Conservation (phyloP, 2,113 vertebrate species). For the Microtus ochrogaster region DNA sequence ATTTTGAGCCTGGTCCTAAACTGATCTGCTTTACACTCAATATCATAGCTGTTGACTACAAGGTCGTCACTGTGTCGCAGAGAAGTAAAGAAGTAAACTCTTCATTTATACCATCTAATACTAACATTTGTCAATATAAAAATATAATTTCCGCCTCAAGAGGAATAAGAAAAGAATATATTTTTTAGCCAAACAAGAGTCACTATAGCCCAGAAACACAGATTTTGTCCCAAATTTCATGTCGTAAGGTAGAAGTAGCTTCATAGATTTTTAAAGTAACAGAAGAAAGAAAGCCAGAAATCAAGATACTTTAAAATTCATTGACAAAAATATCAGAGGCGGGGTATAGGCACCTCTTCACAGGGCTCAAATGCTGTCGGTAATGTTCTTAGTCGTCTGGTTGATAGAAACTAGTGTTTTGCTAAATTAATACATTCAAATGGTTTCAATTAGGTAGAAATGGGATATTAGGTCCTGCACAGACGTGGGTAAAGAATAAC, state of each 20-base stretch:
- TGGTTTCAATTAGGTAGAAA: not conserved
- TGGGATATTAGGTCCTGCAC: too few relatives aligned
- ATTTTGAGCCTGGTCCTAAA: not conserved
- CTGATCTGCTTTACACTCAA: not conserved
- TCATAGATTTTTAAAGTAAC: not conserved
- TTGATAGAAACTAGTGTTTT: not conserved
- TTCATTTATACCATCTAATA: not conserved
- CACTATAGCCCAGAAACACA: not conserved
- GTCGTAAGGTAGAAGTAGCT: not conserved
- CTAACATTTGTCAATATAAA: not conserved
- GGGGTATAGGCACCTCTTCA: not conserved
- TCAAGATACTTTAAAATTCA: not conserved
- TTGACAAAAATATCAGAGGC: not conserved
- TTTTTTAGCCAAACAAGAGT: not conserved
- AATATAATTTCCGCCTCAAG: not conserved
- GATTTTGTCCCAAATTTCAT: not conserved
- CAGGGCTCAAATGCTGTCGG: not conserved
- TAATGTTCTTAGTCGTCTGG: not conserved
- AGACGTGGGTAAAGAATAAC: not conserved
- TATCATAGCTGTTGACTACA: not conserved
- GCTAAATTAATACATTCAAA: not conserved
- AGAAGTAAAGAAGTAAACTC: not conserved
- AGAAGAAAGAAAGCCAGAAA: not conserved
- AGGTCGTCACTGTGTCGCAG: not conserved
- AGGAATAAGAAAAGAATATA: not conserved